Percentiles rank a stretch among this genome's conserved stretches.
Evolutionary conservation across 2,888 invertebrate genomes (phyloP).

Genomic region (Apantesis nais): DNA sequence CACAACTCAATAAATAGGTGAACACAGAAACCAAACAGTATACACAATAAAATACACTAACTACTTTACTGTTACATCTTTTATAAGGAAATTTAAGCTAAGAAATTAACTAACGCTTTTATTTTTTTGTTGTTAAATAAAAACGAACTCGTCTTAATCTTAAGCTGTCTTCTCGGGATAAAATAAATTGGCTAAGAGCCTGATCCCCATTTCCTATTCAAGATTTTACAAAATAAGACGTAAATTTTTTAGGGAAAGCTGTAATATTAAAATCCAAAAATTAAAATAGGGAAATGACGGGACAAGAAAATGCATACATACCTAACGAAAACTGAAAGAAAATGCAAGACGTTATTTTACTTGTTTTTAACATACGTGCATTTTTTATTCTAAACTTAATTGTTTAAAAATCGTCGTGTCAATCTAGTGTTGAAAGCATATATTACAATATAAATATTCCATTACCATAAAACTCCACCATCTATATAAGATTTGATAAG

Average conservation of each 20-base stretch:
- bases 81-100: constrained; percentile 14
- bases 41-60: neutral
- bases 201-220: constrained; percentile 45
- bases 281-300: neutral
- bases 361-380: no score
- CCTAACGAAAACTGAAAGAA: neutral
- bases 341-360: no score
- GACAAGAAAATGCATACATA: neutral
- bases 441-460: no score
- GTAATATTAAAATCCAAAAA: constrained; percentile 27
- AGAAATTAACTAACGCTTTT: constrained; percentile 18
- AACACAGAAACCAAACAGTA: constrained; percentile 28
- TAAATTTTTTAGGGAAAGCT: constrained; percentile 27
- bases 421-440: no score
- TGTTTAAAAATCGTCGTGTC: no score
- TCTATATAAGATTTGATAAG: no score
- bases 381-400: no score
- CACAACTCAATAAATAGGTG: constrained; percentile 47
- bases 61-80: neutral
- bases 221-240: constrained; percentile 40
- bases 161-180: constrained; percentile 46
- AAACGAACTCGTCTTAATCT: constrained; percentile 44
- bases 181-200: constrained; percentile 48
- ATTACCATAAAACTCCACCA: no score
- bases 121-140: constrained; percentile 28